Conservation (phyloP, 2,888 invertebrate species). For the Pachliopta kotzebuea region DNA sequence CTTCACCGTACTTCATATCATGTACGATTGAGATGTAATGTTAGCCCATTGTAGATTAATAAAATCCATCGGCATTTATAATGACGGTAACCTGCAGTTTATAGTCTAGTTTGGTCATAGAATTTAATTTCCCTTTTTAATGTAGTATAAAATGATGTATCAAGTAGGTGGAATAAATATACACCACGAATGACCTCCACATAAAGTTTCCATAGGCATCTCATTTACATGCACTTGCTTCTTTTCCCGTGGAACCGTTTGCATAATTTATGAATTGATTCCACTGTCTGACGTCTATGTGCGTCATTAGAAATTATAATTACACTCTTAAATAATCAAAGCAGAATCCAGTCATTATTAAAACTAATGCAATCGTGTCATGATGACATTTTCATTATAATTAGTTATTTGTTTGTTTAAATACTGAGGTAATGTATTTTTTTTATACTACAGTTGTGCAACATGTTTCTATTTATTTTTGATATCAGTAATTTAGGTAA, state of each 20-base stretch:
- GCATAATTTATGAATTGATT: constrained; percentile 20
- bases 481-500: too few relatives aligned
- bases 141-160: constrained; percentile 18
- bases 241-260: constrained; percentile 21
- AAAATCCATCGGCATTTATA: neutral
- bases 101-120: constrained; percentile 22
- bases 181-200: constrained; percentile 10
- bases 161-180: constrained; percentile 15
- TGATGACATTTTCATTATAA: too few relatives aligned
- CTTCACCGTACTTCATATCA: neutral
- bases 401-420: too few relatives aligned
- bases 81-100: neutral
- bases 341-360: neutral
- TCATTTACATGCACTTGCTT: constrained; percentile 16
- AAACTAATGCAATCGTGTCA: neutral
- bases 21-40: neutral
- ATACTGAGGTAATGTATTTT: too few relatives aligned
- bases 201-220: constrained; percentile 20
- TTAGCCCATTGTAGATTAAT: neutral
- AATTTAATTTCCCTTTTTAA: constrained; percentile 23
- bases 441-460: too few relatives aligned
- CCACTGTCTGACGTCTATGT: constrained; percentile 1
- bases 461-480: too few relatives aligned
- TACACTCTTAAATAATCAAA: constrained; percentile 12
- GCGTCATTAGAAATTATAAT: constrained; percentile 22